Evolutionary conservation across 35 echinoderm and acorn worm species (phyloP).

Genomic region (Hemicentrotus pulcherrimus): DNA sequence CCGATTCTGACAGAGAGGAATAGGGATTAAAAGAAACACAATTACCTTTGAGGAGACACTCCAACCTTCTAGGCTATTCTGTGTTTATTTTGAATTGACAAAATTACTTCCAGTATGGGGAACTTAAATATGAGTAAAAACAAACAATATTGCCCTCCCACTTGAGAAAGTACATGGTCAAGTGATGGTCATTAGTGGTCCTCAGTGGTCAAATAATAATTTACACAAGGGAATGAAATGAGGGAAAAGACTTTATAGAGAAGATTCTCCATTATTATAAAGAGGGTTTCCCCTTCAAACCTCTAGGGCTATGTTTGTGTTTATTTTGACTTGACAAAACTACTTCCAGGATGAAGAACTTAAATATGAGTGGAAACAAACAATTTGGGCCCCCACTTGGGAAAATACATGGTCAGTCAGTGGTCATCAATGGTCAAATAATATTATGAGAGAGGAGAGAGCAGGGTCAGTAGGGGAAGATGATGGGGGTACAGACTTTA

Average conservation of each 20-base stretch:
- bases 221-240: not conserved
- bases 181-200: not conserved
- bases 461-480: too few relatives aligned
- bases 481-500: not conserved
- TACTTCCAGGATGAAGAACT: not conserved
- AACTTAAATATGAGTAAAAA: not conserved
- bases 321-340: conserved; percentile 14
- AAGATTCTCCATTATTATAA: too few relatives aligned
- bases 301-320: not conserved
- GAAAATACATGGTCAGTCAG: not conserved
- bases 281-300: not conserved
- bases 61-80: not conserved
- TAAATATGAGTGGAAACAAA: not conserved
- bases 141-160: not conserved
- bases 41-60: not conserved
- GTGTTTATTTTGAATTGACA: conserved; percentile 19
- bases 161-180: conserved; percentile 16
- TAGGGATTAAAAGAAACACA: not conserved
- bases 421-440: too few relatives aligned
- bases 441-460: too few relatives aligned
- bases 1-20: not conserved
- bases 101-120: not conserved
- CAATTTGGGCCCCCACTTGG: not conserved
- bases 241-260: not conserved
- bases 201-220: not conserved